A percentile compares a stretch with the other conserved stretches of the same genome.
phyloP scores from a whole-genome alignment of 1,140 invertebrate species.

The Drosophila albomicans region DNA sequence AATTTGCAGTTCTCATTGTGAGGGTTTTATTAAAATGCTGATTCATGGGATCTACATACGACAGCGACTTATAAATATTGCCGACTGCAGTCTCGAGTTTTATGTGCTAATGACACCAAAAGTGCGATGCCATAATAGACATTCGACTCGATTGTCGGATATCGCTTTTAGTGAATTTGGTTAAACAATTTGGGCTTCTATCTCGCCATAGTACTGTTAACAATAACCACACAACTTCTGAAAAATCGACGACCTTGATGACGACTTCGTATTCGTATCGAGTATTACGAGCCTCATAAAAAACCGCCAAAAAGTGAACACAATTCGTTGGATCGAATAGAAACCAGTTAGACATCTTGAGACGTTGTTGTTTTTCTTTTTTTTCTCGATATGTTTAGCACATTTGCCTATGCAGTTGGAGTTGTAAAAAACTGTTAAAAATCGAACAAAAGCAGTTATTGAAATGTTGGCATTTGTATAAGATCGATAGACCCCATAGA shows the following conservation, averaged over 20 bases:
- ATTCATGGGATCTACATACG: slow-evolving; percentile 59
- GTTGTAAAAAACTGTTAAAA: slow-evolving; percentile 47
- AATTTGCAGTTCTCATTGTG: slow-evolving; percentile 36
- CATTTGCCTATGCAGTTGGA: slow-evolving; percentile 64
- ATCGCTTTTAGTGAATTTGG: slow-evolving; percentile 29
- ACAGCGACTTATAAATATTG: slow-evolving; percentile 64
- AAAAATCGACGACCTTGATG: slow-evolving; percentile 38
- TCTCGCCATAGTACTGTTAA: slow-evolving; percentile 27
- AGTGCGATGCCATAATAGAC: slow-evolving; percentile 20
- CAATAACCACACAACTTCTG: slow-evolving; percentile 36
- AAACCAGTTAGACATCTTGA: slow-evolving; percentile 76
- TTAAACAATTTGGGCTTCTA: slow-evolving; percentile 44
- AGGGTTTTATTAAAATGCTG: slow-evolving; percentile 32
- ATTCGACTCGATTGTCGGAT: slow-evolving; percentile 28
- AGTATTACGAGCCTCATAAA: slow-evolving; percentile 25
- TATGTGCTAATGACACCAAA: slow-evolving; percentile 56
- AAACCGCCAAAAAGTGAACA: slow-evolving; percentile 48
- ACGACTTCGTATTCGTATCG: slow-evolving; percentile 38
- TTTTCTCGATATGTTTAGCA: slow-evolving; percentile 17
- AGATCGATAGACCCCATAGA: slow-evolving; percentile 5
- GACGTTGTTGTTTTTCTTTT: not conserved
- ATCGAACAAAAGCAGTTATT: slow-evolving; percentile 35
- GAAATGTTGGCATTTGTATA: slow-evolving; percentile 35
- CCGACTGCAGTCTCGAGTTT: slow-evolving; percentile 26
- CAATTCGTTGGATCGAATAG: slow-evolving; percentile 18